These are phyloP conservation scores for Phenganax marumi DNA, from an alignment of 92 coral and sea anemone species.

Conservation along the genomic window DNA sequence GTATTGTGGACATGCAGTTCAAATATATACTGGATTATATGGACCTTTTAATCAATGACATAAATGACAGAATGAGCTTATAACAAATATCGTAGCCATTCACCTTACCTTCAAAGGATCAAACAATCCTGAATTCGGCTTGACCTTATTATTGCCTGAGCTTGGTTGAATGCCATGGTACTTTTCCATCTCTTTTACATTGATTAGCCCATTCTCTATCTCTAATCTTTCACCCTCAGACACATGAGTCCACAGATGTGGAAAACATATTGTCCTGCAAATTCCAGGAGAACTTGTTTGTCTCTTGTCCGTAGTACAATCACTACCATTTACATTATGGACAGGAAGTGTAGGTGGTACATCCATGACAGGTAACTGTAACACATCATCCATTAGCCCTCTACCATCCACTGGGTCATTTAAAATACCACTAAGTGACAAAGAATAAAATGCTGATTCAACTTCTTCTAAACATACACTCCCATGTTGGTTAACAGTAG, in stretches of 20 bases:
- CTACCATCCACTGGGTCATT: too few species aligned
- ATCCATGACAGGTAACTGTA: not conserved
- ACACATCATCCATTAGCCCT: not conserved
- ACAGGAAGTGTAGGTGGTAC: too few species aligned
- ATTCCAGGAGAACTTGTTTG: too few species aligned
- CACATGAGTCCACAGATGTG: not conserved
- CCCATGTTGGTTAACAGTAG: not conserved
- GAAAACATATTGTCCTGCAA: not conserved
- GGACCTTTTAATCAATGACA: not conserved
- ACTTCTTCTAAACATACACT: too few species aligned
- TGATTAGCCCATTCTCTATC: not conserved
- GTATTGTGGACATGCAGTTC: not conserved
- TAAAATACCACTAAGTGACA: too few species aligned
- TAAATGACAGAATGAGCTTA: not conserved
- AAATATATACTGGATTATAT: not conserved
- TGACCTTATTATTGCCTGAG: not conserved
- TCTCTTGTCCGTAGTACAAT: too few species aligned
- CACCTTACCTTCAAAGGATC: conserved; percentile 11
- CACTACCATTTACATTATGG: too few species aligned
- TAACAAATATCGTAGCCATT: not conserved
- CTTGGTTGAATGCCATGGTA: conserved; percentile 9
- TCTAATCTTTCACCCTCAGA: not conserved
- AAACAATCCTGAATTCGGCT: conserved; percentile 24
- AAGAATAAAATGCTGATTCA: too few species aligned
- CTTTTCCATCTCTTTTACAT: not conserved